Base-by-base conservation (phyloP, 2,797 vertebrate genomes). In the Sarcoramphus papa region DNA sequence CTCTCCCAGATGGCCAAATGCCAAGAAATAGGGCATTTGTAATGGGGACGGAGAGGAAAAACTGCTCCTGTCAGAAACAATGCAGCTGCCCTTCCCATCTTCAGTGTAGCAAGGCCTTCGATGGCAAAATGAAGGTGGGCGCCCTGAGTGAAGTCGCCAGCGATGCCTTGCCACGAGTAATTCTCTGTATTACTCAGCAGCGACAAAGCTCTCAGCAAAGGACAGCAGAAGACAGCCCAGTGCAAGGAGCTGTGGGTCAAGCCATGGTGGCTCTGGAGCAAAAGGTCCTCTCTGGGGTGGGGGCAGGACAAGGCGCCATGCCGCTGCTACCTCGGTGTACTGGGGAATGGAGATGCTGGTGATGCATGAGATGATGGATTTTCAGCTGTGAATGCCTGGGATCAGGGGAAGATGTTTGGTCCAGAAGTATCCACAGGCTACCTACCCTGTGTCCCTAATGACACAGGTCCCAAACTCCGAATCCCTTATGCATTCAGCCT, bases 51-150 rank as follows among this genome's bases (percentile, higher is more conserved):
- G 88, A 73, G 93, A 94, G 80, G 67, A 60, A 57, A 91, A 93
- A 59, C 47, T n/a, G 86, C 56, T 94, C 31, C 86, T 93, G 92
- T 48, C 96, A 93, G 84, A 85, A 80, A 30, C 78, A 80, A 85
- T 94, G 14, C 14, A 12, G 40, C 47, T 59, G 33, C 81, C 37
- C 43, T 72, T 50, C 70, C 88, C 59, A 14, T 75, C 73, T 33
- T 8, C 62, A 14, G 50, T 7, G 0, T 14, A 30, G 35, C 14
- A 18, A 57, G 65, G 43, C 10, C 47, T 60, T 23, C 53, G 10
- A 11, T 2, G 2, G 41, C 10, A 37, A 14, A 56, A 2, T 2
- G 2, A 74, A 64, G 60, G 64, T 35, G 37, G 40, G 47, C 2
- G 1, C n/a, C 28, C 2, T 3, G 25, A 15, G 35, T 59, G 48